phyloP scores from a whole-genome alignment of 2,113 vertebrate genomes.

The Sisor rabdophorus region DNA sequence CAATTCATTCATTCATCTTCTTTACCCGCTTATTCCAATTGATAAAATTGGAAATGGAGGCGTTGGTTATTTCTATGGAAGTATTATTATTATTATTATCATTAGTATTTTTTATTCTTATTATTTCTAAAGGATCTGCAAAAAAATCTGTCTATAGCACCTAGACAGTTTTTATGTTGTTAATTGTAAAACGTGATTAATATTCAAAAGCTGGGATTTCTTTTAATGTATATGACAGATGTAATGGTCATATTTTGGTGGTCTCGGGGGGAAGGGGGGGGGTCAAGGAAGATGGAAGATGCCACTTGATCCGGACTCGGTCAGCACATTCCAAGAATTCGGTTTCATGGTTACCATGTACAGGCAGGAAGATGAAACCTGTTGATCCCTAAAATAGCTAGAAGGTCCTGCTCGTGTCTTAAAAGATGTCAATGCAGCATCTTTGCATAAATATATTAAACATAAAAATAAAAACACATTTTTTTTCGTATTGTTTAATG shows the following conservation, averaged over 20 bases:
- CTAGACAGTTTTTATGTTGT: neutral
- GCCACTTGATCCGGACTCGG: conserved; percentile 47
- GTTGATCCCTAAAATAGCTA: conserved; percentile 61
- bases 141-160: neutral
- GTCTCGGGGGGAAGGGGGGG: neutral
- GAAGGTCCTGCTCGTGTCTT: neutral
- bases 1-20: no score
- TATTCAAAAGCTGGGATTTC: neutral
- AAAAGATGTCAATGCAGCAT: conserved; percentile 37
- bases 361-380: conserved; percentile 55
- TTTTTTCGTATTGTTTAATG: no score
- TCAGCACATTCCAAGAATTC: conserved; percentile 70
- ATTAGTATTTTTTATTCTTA: neutral
- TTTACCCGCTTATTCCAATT: no score
- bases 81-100: neutral
- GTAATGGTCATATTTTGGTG: neutral
- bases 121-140: neutral
- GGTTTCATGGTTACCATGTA: conserved; percentile 67
- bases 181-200: neutral
- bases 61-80: neutral
- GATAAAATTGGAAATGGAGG: neutral
- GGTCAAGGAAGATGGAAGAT: neutral
- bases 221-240: neutral
- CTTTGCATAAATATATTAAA: no score
- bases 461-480: neutral